These are phyloP conservation scores for Rotaria sp. DNA, from an alignment of 2,888 invertebrate species.

Conservation along the genomic window DNA sequence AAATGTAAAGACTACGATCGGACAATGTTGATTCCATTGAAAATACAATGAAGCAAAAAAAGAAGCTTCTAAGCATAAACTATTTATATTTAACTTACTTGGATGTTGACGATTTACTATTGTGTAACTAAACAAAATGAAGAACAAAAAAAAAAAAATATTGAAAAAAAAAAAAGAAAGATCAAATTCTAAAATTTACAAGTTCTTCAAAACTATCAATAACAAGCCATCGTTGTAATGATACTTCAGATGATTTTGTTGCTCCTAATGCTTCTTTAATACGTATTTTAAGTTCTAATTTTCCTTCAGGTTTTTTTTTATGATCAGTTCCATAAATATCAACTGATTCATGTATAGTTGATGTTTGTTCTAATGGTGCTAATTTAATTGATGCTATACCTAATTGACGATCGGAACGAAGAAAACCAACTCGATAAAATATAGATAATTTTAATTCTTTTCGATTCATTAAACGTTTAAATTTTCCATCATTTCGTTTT, in stretches of 20 bases:
- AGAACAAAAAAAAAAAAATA: not conserved
- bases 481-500: conserved; percentile 70
- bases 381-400: conserved; percentile 77
- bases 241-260: conserved; percentile 64
- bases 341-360: conserved; percentile 80
- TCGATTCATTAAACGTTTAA: conserved; percentile 77
- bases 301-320: conserved; percentile 76
- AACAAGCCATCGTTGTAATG: conserved; percentile 83
- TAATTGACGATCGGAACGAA: conserved; percentile 75
- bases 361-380: conserved; percentile 76
- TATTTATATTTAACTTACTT: not conserved
- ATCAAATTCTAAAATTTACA: not conserved
- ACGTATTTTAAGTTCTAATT: conserved; percentile 77
- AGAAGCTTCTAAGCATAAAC: not conserved
- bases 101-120: not conserved
- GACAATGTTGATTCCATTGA: not conserved
- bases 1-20: not conserved
- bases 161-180: not conserved
- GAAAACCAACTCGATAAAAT: conserved; percentile 84
- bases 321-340: conserved; percentile 77
- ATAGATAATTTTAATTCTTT: conserved; percentile 82
- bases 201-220: conserved; percentile 59
- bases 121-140: not conserved
- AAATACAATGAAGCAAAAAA: not conserved
- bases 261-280: conserved; percentile 79